These are phyloP conservation scores for Eumeta japonica DNA, from an alignment of 1,140 invertebrate species.

Conservation along the genomic window DNA sequence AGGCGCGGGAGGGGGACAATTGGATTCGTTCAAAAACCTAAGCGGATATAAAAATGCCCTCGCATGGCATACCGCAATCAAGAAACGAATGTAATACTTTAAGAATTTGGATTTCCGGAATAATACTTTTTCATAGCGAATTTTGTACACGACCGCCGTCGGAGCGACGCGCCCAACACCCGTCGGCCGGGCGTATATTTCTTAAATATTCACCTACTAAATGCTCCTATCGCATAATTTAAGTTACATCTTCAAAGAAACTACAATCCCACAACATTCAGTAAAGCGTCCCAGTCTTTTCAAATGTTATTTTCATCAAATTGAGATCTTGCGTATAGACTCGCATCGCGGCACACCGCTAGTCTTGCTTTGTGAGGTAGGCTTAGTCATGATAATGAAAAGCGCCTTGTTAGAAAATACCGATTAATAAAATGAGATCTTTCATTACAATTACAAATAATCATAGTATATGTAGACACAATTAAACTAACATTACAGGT, in stretches of 20 bases:
- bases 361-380: conserved; percentile 55
- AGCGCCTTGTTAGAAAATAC: conserved; percentile 58
- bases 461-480: conserved; percentile 44
- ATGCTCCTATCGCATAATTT: conserved; percentile 55
- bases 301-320: conserved; percentile 57
- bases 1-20: no score
- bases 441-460: conserved; percentile 57
- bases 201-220: no score
- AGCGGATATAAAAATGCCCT: no score
- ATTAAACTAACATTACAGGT: conserved; percentile 56
- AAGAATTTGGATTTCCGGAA: conserved; percentile 50
- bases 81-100: conserved; percentile 49
- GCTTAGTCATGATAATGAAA: conserved; percentile 57
- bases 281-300: conserved; percentile 58
- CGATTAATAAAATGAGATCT: conserved; percentile 59
- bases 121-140: conserved; percentile 52
- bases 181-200: no score
- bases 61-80: no score
- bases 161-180: no score
- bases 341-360: conserved; percentile 20
- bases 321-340: conserved; percentile 54
- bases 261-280: conserved; percentile 57
- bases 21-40: no score
- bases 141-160: no score
- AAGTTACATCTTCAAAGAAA: conserved; percentile 55